phyloP scores from a whole-genome alignment of 1,140 invertebrate species.

The Mizuhopecten yessoensis region DNA sequence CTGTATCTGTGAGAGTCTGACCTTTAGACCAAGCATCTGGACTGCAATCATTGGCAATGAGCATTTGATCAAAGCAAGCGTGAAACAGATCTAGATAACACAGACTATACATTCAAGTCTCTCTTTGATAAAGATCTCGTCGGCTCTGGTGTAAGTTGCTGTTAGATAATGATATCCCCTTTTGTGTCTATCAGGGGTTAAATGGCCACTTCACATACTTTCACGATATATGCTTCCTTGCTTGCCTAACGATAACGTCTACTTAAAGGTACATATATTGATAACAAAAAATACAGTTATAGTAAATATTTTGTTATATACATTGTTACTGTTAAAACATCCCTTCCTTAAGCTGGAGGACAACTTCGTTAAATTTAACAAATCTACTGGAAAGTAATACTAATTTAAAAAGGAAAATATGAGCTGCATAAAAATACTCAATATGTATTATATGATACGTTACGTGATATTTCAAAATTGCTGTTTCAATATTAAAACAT shows the following conservation, averaged over 20 bases:
- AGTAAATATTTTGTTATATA: too few relatives aligned
- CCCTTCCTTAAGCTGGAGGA: too few relatives aligned
- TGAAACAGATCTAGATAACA: conserved; percentile 6
- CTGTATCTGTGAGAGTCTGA: neutral
- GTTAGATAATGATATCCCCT: neutral
- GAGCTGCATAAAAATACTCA: too few relatives aligned
- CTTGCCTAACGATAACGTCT: neutral
- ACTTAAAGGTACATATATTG: too few relatives aligned
- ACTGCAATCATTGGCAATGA: neutral
- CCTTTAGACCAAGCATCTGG: conserved; percentile 28
- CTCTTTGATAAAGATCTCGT: conserved; percentile 1
- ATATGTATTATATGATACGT: too few relatives aligned
- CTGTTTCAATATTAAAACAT: too few relatives aligned
- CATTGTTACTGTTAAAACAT: too few relatives aligned
- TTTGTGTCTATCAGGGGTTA: neutral
- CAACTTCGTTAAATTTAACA: too few relatives aligned
- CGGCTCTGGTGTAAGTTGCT: conserved; percentile 30
- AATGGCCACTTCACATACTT: neutral
- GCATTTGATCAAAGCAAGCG: conserved; percentile 32
- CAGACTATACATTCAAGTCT: neutral
- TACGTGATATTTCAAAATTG: too few relatives aligned
- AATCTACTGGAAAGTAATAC: too few relatives aligned
- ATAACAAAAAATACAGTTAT: too few relatives aligned
- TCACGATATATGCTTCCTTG: neutral
- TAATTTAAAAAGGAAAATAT: too few relatives aligned